Conservation (phyloP, 2,113 vertebrate genomes). For the Synchiropus splendidus region DNA sequence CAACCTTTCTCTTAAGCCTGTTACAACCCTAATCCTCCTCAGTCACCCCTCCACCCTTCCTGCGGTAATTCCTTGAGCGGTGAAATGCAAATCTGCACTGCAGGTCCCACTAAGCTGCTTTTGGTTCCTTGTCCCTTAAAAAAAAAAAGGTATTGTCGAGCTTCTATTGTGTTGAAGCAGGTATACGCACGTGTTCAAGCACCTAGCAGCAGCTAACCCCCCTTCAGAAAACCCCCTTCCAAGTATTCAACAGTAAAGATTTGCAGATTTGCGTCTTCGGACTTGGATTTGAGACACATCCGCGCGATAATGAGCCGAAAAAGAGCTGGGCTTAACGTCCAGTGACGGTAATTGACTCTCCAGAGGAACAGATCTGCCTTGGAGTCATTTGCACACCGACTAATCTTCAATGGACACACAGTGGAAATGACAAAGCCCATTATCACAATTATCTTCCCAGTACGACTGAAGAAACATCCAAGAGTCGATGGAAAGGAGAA, state of each 20-base stretch:
- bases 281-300: too few species aligned
- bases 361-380: slow-evolving; percentile 18
- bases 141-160: slow-evolving; percentile 25
- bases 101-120: slow-evolving; percentile 64
- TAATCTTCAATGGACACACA: slow-evolving; percentile 54
- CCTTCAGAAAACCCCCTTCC: too few species aligned
- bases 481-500: too few species aligned
- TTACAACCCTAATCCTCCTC: slow-evolving; percentile 64
- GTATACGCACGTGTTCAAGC: too few species aligned
- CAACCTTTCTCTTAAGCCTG: slow-evolving; percentile 65
- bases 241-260: too few species aligned
- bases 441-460: slow-evolving; percentile 38
- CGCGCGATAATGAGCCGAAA: slow-evolving; percentile 3
- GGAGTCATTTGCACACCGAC: slow-evolving; percentile 40
- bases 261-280: too few species aligned
- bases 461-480: slow-evolving; percentile 12
- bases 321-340: slow-evolving; percentile 17
- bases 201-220: too few species aligned
- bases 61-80: slow-evolving; percentile 60
- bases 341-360: slow-evolving; percentile 36
- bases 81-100: slow-evolving; percentile 63
- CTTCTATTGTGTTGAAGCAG: too few species aligned
- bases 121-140: slow-evolving; percentile 41
- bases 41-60: slow-evolving; percentile 50
- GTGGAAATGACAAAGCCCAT: slow-evolving; percentile 64